Percentiles rank a stretch among this genome's conserved stretches.
Conservation (phyloP, 2,797 vertebrate genomes). For the Smutsia gigantea region DNA sequence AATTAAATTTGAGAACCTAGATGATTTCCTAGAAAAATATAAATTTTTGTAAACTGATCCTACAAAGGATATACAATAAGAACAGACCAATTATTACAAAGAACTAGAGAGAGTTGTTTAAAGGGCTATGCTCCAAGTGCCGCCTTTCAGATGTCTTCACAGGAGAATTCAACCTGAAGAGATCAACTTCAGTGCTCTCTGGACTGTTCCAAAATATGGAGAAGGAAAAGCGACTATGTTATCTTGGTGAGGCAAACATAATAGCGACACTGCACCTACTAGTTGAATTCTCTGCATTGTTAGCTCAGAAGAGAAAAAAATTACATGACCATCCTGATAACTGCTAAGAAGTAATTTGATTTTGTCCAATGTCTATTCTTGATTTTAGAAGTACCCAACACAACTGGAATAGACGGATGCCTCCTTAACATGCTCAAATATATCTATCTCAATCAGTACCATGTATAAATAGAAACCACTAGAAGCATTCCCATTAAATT, state of each 20-base stretch:
- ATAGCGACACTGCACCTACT: background rate
- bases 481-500: background rate
- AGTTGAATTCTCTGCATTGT: background rate
- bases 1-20: background rate
- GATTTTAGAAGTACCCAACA: constrained; percentile 33
- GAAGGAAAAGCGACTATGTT: background rate
- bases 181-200: background rate
- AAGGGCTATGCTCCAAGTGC: background rate
- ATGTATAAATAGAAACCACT: background rate
- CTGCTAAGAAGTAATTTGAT: background rate
- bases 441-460: background rate
- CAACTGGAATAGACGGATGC: background rate
- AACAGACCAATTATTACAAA: background rate
- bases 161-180: background rate
- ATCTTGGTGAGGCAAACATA: background rate
- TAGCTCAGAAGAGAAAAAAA: constrained; percentile 3
- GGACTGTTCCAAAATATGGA: background rate
- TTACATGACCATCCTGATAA: background rate
- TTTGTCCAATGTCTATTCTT: background rate
- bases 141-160: background rate
- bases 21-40: background rate
- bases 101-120: background rate
- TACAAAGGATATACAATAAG: background rate
- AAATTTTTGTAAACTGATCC: background rate
- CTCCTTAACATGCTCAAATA: background rate